Evolutionary conservation across 2,797 vertebrate genomes (phyloP).

Genomic region (Acanthurus leucopareius): DNA sequence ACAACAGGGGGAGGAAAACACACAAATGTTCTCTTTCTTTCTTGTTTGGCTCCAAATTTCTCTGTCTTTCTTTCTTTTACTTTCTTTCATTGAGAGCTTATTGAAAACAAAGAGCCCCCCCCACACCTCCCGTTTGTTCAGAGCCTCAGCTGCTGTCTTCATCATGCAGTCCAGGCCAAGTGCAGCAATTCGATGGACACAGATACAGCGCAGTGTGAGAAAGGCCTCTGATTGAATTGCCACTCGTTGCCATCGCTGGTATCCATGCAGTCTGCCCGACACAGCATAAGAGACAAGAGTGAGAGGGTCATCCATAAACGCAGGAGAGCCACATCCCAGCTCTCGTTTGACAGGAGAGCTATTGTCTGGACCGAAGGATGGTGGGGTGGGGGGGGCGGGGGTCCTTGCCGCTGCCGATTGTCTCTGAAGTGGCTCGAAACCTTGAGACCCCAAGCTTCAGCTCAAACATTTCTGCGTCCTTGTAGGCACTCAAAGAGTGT

Average conservation of each 20-base stretch:
- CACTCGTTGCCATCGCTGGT: slow-evolving; percentile 38
- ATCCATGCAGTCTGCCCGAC: slow-evolving; percentile 42
- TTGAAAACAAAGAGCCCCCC: slow-evolving; percentile 55
- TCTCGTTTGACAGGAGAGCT: slow-evolving; percentile 56
- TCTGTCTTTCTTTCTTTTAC: background rate
- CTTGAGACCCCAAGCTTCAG: slow-evolving; percentile 32
- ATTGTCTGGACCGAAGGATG: slow-evolving; percentile 42
- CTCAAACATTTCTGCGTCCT: slow-evolving; percentile 58
- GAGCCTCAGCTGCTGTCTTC: slow-evolving; percentile 30
- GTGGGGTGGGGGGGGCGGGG: background rate
- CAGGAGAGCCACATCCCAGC: slow-evolving; percentile 40
- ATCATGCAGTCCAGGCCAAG: slow-evolving; percentile 47
- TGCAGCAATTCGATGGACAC: slow-evolving; percentile 56
- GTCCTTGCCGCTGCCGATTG: slow-evolving; percentile 4
- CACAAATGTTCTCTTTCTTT: slow-evolving; percentile 2
- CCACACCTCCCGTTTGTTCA: slow-evolving; percentile 17
- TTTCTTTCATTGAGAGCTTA: slow-evolving; percentile 29
- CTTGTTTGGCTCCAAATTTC: background rate
- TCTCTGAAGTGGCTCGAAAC: slow-evolving; percentile 52
- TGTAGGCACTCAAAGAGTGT: slow-evolving; percentile 36
- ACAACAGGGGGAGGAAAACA: slow-evolving; percentile 20
- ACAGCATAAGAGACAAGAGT: slow-evolving; percentile 24
- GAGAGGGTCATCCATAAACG: slow-evolving; percentile 66
- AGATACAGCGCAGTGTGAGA: slow-evolving; percentile 41
- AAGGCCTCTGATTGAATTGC: slow-evolving; percentile 62